phyloP scores from a whole-genome alignment of 2,797 vertebrate species.

The Clarias laeviceps region DNA sequence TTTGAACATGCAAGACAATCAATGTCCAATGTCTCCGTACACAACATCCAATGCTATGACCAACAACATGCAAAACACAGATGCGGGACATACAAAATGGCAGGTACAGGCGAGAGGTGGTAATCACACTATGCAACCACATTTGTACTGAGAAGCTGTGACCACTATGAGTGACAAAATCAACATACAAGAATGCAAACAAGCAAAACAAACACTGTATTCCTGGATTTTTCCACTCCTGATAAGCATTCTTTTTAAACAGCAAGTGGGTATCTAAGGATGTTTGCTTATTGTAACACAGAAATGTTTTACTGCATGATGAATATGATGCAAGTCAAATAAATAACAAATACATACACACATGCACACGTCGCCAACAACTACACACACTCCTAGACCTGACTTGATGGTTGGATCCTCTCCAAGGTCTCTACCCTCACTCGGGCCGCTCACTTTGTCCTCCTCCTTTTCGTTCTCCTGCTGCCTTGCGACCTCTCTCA shows the following conservation, averaged over 20 bases:
- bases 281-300: neutral
- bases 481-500: constrained; percentile 57
- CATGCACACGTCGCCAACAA: constrained; percentile 48
- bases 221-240: neutral
- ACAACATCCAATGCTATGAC: constrained; percentile 31
- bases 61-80: constrained; percentile 31
- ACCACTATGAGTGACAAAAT: neutral
- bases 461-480: constrained; percentile 54
- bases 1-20: neutral
- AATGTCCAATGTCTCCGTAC: constrained; percentile 9
- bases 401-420: constrained; percentile 93
- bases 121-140: neutral
- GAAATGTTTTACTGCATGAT: neutral
- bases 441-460: constrained; percentile 44
- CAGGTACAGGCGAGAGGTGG: neutral
- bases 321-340: constrained; percentile 12
- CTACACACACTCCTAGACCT: constrained; percentile 81
- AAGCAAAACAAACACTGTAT: neutral
- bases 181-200: neutral
- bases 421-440: constrained; percentile 60
- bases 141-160: neutral
- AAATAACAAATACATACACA: constrained; percentile 22
- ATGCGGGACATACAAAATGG: constrained; percentile 1
- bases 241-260: neutral
- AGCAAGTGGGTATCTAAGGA: neutral